A percentile compares a stretch with the other conserved stretches of the same genome.
Evolutionary conservation across 1,140 invertebrate genomes (phyloP).

Genomic region (Camponotus vicinus): DNA sequence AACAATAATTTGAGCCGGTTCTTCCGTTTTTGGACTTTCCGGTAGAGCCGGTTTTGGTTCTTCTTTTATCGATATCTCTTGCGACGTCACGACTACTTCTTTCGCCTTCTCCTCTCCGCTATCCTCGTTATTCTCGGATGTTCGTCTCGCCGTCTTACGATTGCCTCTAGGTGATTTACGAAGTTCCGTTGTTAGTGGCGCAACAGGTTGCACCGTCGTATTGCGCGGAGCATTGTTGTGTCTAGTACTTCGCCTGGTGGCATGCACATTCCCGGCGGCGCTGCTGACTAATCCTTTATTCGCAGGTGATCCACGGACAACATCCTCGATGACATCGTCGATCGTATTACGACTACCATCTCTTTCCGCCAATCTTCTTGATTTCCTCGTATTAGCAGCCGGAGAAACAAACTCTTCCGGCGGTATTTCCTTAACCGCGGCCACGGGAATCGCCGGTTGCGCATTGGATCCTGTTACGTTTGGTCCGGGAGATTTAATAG

Average conservation of each 20-base stretch:
- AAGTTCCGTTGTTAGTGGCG: slow-evolving; percentile 82
- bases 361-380: slow-evolving; percentile 92
- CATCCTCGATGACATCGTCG: slow-evolving; percentile 95
- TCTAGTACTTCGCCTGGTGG: slow-evolving; percentile 80
- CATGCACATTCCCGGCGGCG: slow-evolving; percentile 66
- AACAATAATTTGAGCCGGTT: slow-evolving; percentile 23
- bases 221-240: slow-evolving; percentile 81
- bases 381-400: slow-evolving; percentile 90
- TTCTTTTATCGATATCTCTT: slow-evolving; percentile 69
- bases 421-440: slow-evolving; percentile 87
- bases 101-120: slow-evolving; percentile 87
- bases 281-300: slow-evolving; percentile 77
- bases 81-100: slow-evolving; percentile 74
- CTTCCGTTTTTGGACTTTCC: slow-evolving; percentile 67
- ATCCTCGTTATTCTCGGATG: slow-evolving; percentile 89
- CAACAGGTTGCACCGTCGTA: slow-evolving; percentile 45
- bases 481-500: slow-evolving; percentile 91
- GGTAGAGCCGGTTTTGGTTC: slow-evolving; percentile 62
- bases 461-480: slow-evolving; percentile 80
- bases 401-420: slow-evolving; percentile 88
- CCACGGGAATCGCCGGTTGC: slow-evolving; percentile 81
- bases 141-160: slow-evolving; percentile 87
- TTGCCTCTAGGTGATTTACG: slow-evolving; percentile 89
- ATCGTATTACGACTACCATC: slow-evolving; percentile 91
- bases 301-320: slow-evolving; percentile 88